Base-by-base conservation (phyloP, 1,140 invertebrate genomes). In the Drosophila pallidifrons region DNA sequence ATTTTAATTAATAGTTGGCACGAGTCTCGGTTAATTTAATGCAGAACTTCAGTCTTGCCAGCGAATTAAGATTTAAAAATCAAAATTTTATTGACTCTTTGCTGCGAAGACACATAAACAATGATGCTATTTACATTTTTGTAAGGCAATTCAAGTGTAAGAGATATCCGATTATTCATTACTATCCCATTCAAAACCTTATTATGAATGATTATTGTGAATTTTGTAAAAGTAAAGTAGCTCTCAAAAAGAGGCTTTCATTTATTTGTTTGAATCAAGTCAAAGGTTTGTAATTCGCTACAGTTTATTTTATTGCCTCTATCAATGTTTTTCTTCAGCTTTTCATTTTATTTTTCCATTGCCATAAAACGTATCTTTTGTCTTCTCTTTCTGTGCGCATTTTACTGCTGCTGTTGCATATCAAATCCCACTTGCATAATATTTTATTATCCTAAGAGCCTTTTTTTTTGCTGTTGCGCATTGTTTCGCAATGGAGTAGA, bases 381-480 rank as follows among this genome's bases (percentile, higher is more conserved):
- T 77, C 38, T 79, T 46, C 76, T 47, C 57, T 55, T 69, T 47
- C 20, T 64, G 63, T 57, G 8, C 35, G 35, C 43, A n/a, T 32
- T 30, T 55, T 45, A 46, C 57, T 35, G 38, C 72, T 30, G 43
- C 43, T 69, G 38, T 32, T 63, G 38, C 57, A 75, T 28, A 51
- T 49, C 30, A 58, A 72, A 70, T 85, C 81, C 81, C 77, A 83
- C 61, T 70, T 85, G 81, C 81, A 85, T 85, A 85, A 77, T 85
- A 83, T 83, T 83, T 85, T 77, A 83, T 80, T 80, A 85, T 85
- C 81, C 67, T 58, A 64, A 77, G 64, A 66, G 63, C 67, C 61
- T 66, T 13, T 73, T 13, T 73, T 41, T 58, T 59, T 16, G 7
- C 7, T 82, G 49, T 59, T 71, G 64, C 65, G 16, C 38, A 20